Evolutionary conservation across 2,797 vertebrate species (phyloP), one percentile per base, ranked within the genome.

Genomic region (Erithacus rubecula): DNA sequence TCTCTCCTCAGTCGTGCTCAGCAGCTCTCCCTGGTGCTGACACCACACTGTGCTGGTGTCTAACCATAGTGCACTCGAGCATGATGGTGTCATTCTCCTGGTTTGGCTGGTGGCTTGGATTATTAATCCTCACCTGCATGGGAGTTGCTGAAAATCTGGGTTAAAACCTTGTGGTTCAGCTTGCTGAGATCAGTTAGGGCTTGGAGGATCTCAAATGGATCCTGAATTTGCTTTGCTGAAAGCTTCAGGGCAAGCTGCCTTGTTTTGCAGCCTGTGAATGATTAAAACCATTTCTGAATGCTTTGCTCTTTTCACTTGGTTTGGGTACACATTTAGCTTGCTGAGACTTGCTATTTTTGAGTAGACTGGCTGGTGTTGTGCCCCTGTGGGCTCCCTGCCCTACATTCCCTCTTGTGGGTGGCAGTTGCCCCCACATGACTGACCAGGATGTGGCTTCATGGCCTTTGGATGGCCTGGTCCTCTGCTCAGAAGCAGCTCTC

Each of bases 181-280:
- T 76, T 70, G 32, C 15, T 65, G 62, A 22, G 56, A 67, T 80
- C 44, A 71, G 64, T 41, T 88, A 15, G 15, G 18, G 18, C 82
- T 51, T 72, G 32, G 69, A 65, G 44, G 58, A 47, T 68, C 34
- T 69, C 0, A 4, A 49, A 29, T 41, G 26, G 74, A 72, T 88
- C 88, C 74, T 14, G 26, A 30, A 69, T 65, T 83, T 71, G 36
- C 65, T 93, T 65, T 76, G 49, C 68, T 64, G 80, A 84, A 93
- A 78, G 76, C 90, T 95, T 69, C 59, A 23, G 80, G 85, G 86
- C 23, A 52, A 75, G 62, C 83, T 88, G 93, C 76, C 69, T 83
- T 94, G 74, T 91, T 90, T 91, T 90, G 88, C 80, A 88, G 80
- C 59, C 72, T 91, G 63, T 90, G 83, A 95, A 88, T 95, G 95